Percentiles rank a stretch among this genome's conserved stretches.
phyloP scores from a whole-genome alignment of 2,113 vertebrate genomes.

The Ondatra zibethicus region DNA sequence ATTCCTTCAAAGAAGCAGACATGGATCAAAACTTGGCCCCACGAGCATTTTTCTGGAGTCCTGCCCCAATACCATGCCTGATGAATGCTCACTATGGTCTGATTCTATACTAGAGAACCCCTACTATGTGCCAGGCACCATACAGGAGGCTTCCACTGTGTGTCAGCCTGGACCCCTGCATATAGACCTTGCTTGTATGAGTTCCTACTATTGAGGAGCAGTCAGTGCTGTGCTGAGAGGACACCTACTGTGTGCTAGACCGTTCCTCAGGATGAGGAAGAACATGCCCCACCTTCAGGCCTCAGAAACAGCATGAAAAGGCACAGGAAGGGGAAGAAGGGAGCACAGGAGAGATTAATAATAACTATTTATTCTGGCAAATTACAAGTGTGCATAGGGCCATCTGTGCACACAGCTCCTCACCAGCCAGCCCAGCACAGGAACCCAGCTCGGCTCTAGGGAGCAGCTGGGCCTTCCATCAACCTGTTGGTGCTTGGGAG shows the following conservation, averaged over 20 bases:
- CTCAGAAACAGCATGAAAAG: background rate
- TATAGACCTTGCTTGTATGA: background rate
- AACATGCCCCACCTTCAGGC: background rate
- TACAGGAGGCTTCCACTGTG: background rate
- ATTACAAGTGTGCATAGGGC: conserved; percentile 47
- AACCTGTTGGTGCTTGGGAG: background rate
- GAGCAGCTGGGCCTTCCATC: conserved; percentile 56
- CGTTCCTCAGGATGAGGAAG: background rate
- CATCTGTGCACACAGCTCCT: conserved; percentile 69
- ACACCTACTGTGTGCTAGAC: background rate
- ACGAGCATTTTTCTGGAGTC: background rate
- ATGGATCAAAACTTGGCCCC: background rate
- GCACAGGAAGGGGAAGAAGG: conserved; percentile 27
- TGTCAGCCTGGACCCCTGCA: background rate
- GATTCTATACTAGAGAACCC: background rate
- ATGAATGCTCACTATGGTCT: background rate
- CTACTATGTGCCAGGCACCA: background rate
- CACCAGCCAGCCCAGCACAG: background rate
- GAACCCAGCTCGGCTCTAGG: background rate
- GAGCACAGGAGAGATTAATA: conserved; percentile 68
- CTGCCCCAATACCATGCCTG: background rate
- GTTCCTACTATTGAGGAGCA: background rate
- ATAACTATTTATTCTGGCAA: conserved; percentile 78
- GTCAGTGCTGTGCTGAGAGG: background rate
- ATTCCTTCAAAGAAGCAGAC: background rate